Base-by-base conservation (phyloP, 2,797 vertebrate genomes). In the Megalops cyprinoides region DNA sequence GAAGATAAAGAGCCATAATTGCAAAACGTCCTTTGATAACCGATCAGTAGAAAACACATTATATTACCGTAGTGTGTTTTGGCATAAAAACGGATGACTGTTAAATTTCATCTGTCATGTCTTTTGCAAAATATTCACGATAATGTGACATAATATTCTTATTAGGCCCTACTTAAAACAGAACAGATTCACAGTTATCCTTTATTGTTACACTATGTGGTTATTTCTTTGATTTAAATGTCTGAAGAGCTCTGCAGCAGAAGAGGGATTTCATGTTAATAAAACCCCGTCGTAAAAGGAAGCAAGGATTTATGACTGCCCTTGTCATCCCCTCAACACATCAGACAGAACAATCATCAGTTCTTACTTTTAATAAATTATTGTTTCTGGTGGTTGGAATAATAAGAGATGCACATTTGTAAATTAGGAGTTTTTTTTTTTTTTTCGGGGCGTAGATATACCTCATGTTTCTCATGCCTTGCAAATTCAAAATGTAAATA, bases 101-200 rank as follows among this genome's bases (percentile, higher is more conserved):
- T 58, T 58, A 31, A 62, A 62, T 31, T 8, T 62, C 6, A 48
- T n/a, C n/a, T n/a, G n/a, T n/a, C n/a, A n/a, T n/a, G n/a, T n/a
- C n/a, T n/a, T n/a, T n/a, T n/a, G n/a, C n/a, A n/a, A n/a, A n/a
- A n/a, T n/a, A n/a, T n/a, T n/a, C n/a, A n/a, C n/a, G n/a, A n/a
- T 25, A 48, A 20, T 39, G 23, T 18, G 28, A n/a, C 39, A 74
- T 74, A 23, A 46, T 74, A 3, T 18, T 12, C 39, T 74, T 20
- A 74, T 48, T 48, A 49, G 44, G 42, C 39, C 74, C 23, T 39
- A 74, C 71, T 49, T 74, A 5, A 74, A 44, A 74, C 20, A 18
- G 12, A 14, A 46, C 1, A 74, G 20, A 18, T 74, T 48, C 48
- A 25, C 25, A 74, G 48, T n/a, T n/a, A 46, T 7, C 23, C 42